Percentiles rank a stretch among this genome's conserved stretches.
These are phyloP conservation scores for Aurelia sp. DNA, from an alignment of 30 jellyfish, hydroid and myxozoan species.

Conservation along the genomic window DNA sequence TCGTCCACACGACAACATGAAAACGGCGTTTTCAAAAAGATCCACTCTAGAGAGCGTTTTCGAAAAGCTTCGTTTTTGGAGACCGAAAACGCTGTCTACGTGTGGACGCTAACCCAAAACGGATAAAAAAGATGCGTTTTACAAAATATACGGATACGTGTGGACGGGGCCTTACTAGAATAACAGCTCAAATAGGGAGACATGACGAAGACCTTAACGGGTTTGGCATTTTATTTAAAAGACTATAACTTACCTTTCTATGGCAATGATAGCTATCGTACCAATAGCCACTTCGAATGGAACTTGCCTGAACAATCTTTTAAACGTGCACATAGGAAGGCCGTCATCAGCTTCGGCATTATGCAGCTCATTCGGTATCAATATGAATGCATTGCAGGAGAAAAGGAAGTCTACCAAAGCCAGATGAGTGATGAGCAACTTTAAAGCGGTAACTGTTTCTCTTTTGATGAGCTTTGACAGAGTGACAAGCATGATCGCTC, in stretches of 20 bases:
- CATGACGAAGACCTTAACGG: no score
- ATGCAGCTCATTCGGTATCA: slow-evolving; percentile 46
- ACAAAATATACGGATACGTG: no score
- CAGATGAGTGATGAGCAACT: slow-evolving; percentile 22
- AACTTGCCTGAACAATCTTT: slow-evolving; percentile 30
- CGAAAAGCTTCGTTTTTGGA: no score
- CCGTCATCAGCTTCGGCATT: slow-evolving; percentile 21
- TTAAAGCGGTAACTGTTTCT: slow-evolving; percentile 19
- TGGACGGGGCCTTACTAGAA: no score
- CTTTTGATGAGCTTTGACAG: neutral
- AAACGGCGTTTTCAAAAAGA: no score
- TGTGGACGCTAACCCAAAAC: no score
- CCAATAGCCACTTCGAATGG: slow-evolving; percentile 48
- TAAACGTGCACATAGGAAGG: slow-evolving; percentile 46
- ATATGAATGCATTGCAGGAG: slow-evolving; percentile 35
- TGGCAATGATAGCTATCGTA: slow-evolving; percentile 39
- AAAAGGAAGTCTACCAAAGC: slow-evolving; percentile 53
- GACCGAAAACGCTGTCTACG: no score
- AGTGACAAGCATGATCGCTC: slow-evolving; percentile 43
- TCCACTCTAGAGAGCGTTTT: no score
- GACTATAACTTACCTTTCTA: slow-evolving; percentile 29
- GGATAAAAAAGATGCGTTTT: no score
- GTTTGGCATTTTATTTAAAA: no score
- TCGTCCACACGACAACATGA: no score
- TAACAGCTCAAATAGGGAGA: no score